Conservation (phyloP, 2,797 vertebrate species). For the Siniperca obscura region DNA sequence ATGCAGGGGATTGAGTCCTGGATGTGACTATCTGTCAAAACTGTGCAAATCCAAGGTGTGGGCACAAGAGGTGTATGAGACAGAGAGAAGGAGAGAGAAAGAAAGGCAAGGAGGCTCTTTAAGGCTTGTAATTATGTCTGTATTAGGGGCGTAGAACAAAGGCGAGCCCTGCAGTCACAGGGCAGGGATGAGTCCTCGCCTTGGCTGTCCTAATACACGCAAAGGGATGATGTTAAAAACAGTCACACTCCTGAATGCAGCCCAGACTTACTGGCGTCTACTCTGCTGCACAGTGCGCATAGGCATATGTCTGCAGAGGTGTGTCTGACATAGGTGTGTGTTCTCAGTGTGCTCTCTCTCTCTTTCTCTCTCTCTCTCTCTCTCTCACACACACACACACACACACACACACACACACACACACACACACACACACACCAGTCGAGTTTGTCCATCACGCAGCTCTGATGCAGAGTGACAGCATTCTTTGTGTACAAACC, state of each 20-base stretch:
- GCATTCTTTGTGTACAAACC: slow-evolving; percentile 77
- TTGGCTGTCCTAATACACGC: slow-evolving; percentile 78
- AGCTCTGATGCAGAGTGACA: slow-evolving; percentile 76
- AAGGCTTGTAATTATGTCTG: slow-evolving; percentile 85
- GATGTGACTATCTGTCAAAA: slow-evolving; percentile 67
- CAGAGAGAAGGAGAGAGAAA: slow-evolving; percentile 58
- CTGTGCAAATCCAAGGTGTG: slow-evolving; percentile 62
- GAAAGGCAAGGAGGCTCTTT: slow-evolving; percentile 76
- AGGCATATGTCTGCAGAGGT: slow-evolving; percentile 56
- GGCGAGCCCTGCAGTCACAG: slow-evolving; percentile 83
- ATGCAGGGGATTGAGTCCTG: slow-evolving; percentile 43
- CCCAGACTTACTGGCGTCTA: slow-evolving; percentile 86
- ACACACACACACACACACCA: slow-evolving; percentile 22
- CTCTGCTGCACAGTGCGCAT: slow-evolving; percentile 55
- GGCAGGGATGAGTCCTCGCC: slow-evolving; percentile 79
- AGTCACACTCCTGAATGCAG: slow-evolving; percentile 73
- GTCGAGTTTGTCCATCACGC: slow-evolving; percentile 67
- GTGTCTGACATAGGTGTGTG: slow-evolving; percentile 70
- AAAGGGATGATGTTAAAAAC: slow-evolving; percentile 78
- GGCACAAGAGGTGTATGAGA: slow-evolving; percentile 34
- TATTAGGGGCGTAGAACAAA: slow-evolving; percentile 83
- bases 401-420: slow-evolving; percentile 28
- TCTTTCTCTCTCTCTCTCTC: background rate
- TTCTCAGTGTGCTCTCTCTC: background rate
- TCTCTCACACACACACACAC: slow-evolving; percentile 3